Base-by-base conservation (phyloP, 2,888 invertebrate genomes). In the Xylota sylvarum region DNA sequence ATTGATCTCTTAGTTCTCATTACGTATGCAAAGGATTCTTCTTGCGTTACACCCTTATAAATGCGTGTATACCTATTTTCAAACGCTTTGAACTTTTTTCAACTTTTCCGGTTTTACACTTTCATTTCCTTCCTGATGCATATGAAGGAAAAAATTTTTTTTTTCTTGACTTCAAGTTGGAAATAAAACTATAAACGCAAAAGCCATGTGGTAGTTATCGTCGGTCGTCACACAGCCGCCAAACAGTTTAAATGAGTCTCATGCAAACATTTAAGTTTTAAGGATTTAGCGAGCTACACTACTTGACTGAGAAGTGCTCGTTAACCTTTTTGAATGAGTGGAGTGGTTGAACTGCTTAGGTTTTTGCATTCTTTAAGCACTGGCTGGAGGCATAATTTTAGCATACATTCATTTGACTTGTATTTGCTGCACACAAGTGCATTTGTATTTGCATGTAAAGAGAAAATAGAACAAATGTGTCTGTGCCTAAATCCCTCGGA, bases 311-410 rank as follows among this genome's bases (percentile, higher is more conserved):
- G 58, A 73, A 87, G 83, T 87, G 88, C 79, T 80, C 69, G 77
- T 85, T 88, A 85, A 88, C 88, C 84, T 84, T 85, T 87, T 85
- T 67, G 40, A 19, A 58, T 69, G 77, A 80, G 84, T 67, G 77
- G 77, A 69, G 81, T 77, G 72, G 81, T 77, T 86, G 81, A 77
- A 86, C 80, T 81, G 77, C 67, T 67, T 64, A 77, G 9, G 65
- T 62, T 81, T 81, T 60, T 81, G 35, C 19, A 37, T 77, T 56
- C 70, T 65, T 60, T 58, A 50, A 76, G 70, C 27, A 40, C 17
- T 48, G 58, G 46, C 76, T 72, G 70, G 55, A 32, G 80, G 79
- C 73, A 9, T 12, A 58, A 67, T 58, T 70, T 70, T 70, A 60
- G 19, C 65, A 40, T 60, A 67, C 23, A 60, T 48, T 46, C 35